Evolutionary conservation across 2,797 vertebrate genomes (phyloP), one percentile per base, ranked within the genome.

Genomic region (Sebastes jordani): DNA sequence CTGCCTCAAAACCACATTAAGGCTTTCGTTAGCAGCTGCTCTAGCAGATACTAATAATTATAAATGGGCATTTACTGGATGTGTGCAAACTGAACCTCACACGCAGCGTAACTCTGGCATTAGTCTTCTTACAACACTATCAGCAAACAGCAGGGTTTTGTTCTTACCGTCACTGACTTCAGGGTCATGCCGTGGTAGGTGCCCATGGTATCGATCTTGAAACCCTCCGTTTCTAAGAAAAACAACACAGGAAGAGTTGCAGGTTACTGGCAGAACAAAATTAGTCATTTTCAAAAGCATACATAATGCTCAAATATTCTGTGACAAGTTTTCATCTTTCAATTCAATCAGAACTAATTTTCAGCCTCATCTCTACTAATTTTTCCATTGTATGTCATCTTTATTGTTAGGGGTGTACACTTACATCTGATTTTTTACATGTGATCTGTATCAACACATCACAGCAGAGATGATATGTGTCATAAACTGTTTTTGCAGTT

Each of bases 151-250:
- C 11, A 20, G 20, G 9, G 36, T 13, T 38, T 11, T 14, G 62
- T n/a, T 80, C 98, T 97, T 96, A 99, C 99, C 94, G 98, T 99
- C 90, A 99, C 99, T 38, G 99, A 99, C 89, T 99, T 99, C 87
- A 99, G 94, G 2, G 98, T 99, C 98, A 99, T 99, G 76, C 99
- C 99, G 1, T 99, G 99, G 93, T 99, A 99, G 16, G 98, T 99
- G 38, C 98, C 98, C 98, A 99, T 99, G 7, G 99, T 99, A 88
- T 99, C 98, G 8, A 99, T 99, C 92, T 99, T 99, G 94, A 99
- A 99, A 78, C 98, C 98, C 94, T 99, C 99, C 23, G 99, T 99
- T 96, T 99, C 99, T 99, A 80, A 7, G 30, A 46, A 72, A 72
- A 71, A 63, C 4, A 71, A 46, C 1, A 36, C 3, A 67, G 8